Evolutionary conservation across 2,797 vertebrate genomes (phyloP).

Genomic region (Pitangus sulphuratus): DNA sequence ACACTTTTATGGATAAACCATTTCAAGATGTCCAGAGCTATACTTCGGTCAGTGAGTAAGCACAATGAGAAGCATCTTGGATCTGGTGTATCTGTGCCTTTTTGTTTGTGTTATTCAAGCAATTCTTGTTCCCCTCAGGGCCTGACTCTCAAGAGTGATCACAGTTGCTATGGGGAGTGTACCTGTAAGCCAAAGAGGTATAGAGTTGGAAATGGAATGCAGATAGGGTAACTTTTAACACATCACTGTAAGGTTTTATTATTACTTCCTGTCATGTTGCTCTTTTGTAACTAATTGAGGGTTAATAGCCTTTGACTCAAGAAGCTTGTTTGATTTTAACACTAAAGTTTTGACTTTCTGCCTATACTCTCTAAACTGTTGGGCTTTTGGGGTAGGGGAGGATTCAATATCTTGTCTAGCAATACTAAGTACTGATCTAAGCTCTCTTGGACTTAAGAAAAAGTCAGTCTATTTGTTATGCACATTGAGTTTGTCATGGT

Average conservation of each 20-base stretch:
- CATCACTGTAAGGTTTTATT: background rate
- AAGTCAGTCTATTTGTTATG: background rate
- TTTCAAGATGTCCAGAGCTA: background rate
- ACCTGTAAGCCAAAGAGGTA: background rate
- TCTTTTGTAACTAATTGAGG: background rate
- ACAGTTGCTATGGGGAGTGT: rapidly evolving
- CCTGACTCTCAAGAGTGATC: background rate
- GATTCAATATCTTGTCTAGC: background rate
- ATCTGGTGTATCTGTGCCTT: background rate
- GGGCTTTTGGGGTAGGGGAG: background rate
- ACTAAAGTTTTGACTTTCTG: background rate
- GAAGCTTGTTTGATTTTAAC: background rate
- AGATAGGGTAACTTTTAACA: background rate
- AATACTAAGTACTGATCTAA: background rate
- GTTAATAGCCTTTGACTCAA: background rate
- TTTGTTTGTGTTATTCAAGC: background rate
- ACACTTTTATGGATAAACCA: background rate
- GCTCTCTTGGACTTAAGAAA: background rate
- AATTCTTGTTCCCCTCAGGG: background rate
- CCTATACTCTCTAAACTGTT: background rate
- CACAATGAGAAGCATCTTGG: background rate
- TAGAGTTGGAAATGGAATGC: background rate
- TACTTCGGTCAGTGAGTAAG: background rate
- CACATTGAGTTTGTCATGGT: background rate
- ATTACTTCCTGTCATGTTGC: background rate